Base-by-base conservation (phyloP, 2,113 vertebrate species). In the Hemichromis elongatus region DNA sequence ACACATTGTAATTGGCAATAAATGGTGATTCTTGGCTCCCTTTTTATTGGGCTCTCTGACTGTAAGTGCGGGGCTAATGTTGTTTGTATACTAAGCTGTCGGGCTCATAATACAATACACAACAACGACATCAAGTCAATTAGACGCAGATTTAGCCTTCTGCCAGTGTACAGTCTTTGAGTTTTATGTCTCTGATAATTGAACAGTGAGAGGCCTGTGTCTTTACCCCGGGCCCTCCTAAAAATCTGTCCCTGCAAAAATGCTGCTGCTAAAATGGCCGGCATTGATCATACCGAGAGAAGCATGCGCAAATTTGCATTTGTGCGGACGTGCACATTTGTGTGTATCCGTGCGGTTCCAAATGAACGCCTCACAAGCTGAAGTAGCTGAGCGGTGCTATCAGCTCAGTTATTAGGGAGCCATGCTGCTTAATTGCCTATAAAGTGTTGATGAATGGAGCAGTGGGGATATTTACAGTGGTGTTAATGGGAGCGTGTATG, bases 381-480 rank as follows among this genome's bases (percentile, higher is more conserved):
- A 79, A 85, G 82, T 61, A 24, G 77, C 83, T 53, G 57, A 77
- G 50, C 6, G 4, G 26, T 57, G 81, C 88, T 81, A 73, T 57
- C 56, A 70, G 82, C 59, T 80, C 63, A 28, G 86, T 66, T 89
- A 86, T 88, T 81, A 55, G 90, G 82, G 59, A 92, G 75, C 55
- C 83, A 7, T 80, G 81, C 92, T 93, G 93, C 87, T 92, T 93
- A 94, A 95, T 94, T 90, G 93, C 89, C 91, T 92, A 92, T 93
- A 94, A 94, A 91, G 90, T 83, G 82, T 81, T 92, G 91, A 95
- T 93, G 86, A 92, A 94, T 86, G 88, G 84, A 89, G 81, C 45
- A 53, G 80, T 42, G 81, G 81, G 86, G 85, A 82, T 91, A 89
- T 94, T 91, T 94, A 93, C 93, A 91, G 83, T 50, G 79, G 42